Conservation (phyloP, 2,888 invertebrate genomes). For the Caenorhabditis plicata region DNA sequence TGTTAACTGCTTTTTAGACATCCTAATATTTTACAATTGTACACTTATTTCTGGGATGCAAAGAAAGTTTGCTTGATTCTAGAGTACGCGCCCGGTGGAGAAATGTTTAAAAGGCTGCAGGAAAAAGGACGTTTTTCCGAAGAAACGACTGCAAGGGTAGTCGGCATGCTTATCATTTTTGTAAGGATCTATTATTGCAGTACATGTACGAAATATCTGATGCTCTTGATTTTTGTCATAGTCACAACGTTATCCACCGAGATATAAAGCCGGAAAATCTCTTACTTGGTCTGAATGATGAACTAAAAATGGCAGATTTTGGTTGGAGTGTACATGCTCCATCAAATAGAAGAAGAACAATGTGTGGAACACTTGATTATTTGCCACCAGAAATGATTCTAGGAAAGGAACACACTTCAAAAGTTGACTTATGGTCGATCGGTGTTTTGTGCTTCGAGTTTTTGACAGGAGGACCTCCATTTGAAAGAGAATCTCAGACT, state of each 20-base stretch:
- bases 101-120: constrained; percentile 61
- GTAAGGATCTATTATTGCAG: constrained; percentile 38
- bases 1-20: constrained; percentile 52
- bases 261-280: constrained; percentile 61
- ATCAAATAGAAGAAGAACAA: constrained; percentile 57
- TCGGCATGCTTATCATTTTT: neutral
- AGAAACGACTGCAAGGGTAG: constrained; percentile 54
- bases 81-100: constrained; percentile 63
- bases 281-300: constrained; percentile 56
- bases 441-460: constrained; percentile 93
- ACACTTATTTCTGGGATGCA: constrained; percentile 65
- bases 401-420: constrained; percentile 79
- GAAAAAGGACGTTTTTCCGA: constrained; percentile 58
- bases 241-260: constrained; percentile 64
- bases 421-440: constrained; percentile 89
- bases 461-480: constrained; percentile 88
- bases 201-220: constrained; percentile 64
- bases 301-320: constrained; percentile 65
- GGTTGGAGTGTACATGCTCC: constrained; percentile 66
- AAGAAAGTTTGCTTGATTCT: constrained; percentile 64
- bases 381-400: constrained; percentile 80
- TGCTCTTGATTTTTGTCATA: constrained; percentile 63
- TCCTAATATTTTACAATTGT: constrained; percentile 65
- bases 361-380: constrained; percentile 66
- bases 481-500: constrained; percentile 73